phyloP scores from a whole-genome alignment of 1,140 invertebrate species.

The Cotesia glomerata region DNA sequence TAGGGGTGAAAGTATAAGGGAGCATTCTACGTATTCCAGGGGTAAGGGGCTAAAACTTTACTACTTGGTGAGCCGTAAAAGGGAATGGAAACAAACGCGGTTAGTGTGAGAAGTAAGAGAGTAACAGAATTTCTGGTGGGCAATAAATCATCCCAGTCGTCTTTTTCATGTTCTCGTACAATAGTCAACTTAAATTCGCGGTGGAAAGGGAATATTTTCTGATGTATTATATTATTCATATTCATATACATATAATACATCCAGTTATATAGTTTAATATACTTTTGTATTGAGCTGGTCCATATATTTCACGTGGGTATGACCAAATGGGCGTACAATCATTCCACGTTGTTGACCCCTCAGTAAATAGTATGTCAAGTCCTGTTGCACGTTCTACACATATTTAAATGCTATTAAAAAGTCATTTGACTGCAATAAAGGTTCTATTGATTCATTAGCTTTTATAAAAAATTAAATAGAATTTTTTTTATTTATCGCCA shows the following conservation, averaged over 20 bases:
- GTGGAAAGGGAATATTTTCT: background rate
- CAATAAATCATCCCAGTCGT: slow-evolving; percentile 62
- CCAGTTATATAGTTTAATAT: too few relatives aligned
- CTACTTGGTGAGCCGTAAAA: slow-evolving; percentile 58
- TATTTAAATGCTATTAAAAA: background rate
- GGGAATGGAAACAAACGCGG: slow-evolving; percentile 62
- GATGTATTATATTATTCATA: background rate
- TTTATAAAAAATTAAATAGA: too few relatives aligned
- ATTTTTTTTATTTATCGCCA: too few relatives aligned
- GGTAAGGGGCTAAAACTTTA: slow-evolving; percentile 5
- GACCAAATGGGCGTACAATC: slow-evolving; percentile 9
- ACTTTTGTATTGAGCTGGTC: background rate
- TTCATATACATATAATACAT: too few relatives aligned
- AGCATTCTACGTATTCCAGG: background rate
- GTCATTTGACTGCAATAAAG: background rate
- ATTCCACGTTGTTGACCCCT: slow-evolving; percentile 19
- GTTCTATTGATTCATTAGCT: too few relatives aligned
- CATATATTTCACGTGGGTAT: background rate
- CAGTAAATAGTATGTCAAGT: slow-evolving; percentile 17
- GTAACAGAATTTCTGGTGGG: slow-evolving; percentile 62
- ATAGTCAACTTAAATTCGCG: background rate
- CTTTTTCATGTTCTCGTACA: slow-evolving; percentile 41
- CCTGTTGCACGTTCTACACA: background rate
- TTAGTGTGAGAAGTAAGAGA: slow-evolving; percentile 53
- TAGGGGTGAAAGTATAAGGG: background rate